Evolutionary conservation across 2,113 vertebrate genomes (phyloP).

Genomic region (Onychorhynchus coronatus): DNA sequence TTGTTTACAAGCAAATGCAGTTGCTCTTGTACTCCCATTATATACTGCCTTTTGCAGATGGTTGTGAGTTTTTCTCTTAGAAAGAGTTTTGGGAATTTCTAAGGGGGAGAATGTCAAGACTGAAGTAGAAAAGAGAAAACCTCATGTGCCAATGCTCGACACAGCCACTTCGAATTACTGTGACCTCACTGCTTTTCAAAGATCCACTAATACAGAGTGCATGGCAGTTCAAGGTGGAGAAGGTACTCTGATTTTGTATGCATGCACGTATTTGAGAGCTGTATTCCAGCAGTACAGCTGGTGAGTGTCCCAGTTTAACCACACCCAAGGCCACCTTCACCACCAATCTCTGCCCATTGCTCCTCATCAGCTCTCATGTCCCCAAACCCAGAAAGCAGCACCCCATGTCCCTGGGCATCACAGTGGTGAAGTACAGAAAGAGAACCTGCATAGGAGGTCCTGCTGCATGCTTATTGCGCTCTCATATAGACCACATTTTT

Average conservation of each 20-base stretch:
- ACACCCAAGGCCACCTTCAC: neutral
- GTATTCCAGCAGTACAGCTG: neutral
- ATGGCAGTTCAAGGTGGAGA: neutral
- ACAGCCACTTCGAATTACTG: neutral
- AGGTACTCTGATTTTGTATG: neutral
- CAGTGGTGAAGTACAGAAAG: fast-evolving
- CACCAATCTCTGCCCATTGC: neutral
- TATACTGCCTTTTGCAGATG: neutral
- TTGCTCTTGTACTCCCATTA: neutral
- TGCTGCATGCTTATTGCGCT: neutral
- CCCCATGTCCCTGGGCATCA: neutral
- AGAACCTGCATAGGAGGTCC: neutral
- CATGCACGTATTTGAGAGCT: neutral
- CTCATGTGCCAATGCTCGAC: neutral
- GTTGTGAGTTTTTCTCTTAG: neutral
- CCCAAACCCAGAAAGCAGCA: neutral
- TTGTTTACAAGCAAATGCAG: slow-evolving; percentile 10
- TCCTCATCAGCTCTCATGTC: neutral
- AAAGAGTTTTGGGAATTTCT: neutral
- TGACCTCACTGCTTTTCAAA: neutral
- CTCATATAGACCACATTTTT: fast-evolving
- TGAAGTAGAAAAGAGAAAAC: neutral
- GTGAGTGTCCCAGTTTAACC: neutral
- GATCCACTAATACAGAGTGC: neutral
- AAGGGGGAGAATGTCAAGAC: neutral